Evolutionary conservation across 2,797 vertebrate genomes (phyloP).

Genomic region (Parauchenoglanis ngamensis): DNA sequence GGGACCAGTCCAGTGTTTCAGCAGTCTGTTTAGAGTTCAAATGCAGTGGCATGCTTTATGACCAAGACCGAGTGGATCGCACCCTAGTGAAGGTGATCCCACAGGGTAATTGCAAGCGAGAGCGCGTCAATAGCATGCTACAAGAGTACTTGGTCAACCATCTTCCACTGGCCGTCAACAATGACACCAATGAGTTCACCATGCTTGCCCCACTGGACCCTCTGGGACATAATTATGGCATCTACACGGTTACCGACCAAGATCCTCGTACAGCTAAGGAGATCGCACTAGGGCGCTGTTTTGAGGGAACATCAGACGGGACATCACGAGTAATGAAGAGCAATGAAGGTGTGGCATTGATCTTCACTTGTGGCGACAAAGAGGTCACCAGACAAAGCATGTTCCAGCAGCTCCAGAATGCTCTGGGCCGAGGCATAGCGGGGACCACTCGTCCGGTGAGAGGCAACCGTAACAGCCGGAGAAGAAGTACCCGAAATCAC

Average conservation of each 20-base stretch:
- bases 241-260: slow-evolving; percentile 97
- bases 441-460: slow-evolving; percentile 68
- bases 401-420: slow-evolving; percentile 84
- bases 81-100: slow-evolving; percentile 92
- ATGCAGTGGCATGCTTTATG: slow-evolving; percentile 96
- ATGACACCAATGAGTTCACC: slow-evolving; percentile 93
- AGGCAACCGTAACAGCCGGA: slow-evolving; percentile 64
- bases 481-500: slow-evolving; percentile 66
- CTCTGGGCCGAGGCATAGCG: slow-evolving; percentile 68
- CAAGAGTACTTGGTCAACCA: slow-evolving; percentile 98
- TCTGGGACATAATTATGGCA: slow-evolving; percentile 96
- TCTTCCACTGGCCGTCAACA: slow-evolving; percentile 92
- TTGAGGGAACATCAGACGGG: slow-evolving; percentile 92
- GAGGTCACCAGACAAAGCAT: slow-evolving; percentile 80
- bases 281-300: slow-evolving; percentile 94
- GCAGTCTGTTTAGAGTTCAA: slow-evolving; percentile 96
- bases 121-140: slow-evolving; percentile 88
- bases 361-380: slow-evolving; percentile 86
- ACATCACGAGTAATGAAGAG: slow-evolving; percentile 93
- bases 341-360: slow-evolving; percentile 85
- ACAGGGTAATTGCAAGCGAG: slow-evolving; percentile 90
- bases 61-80: slow-evolving; percentile 93
- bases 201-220: slow-evolving; percentile 97
- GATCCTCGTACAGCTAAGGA: slow-evolving; percentile 94
- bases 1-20: slow-evolving; percentile 77